These are phyloP conservation scores for Epinephelus coioides DNA, from an alignment of 2,797 vertebrate genomes.

Conservation along the genomic window DNA sequence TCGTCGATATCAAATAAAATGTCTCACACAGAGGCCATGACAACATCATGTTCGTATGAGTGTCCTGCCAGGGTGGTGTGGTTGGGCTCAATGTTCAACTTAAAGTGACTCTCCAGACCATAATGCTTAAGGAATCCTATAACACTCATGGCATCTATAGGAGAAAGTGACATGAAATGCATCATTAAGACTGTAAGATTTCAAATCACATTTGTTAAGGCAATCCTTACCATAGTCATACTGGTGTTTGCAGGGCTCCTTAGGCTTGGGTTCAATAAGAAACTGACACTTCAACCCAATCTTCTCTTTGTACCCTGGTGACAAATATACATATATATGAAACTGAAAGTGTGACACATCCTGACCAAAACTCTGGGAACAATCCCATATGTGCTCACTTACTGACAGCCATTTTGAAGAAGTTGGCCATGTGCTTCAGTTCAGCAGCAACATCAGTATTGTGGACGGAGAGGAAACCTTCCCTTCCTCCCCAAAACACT, in stretches of 20 bases:
- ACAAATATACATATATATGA: conserved; percentile 11
- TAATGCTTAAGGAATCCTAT: conserved; percentile 83
- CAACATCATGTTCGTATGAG: conserved; percentile 79
- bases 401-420: conserved; percentile 83
- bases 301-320: conserved; percentile 83
- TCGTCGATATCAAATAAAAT: background rate
- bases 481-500: conserved; percentile 85
- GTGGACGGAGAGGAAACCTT: conserved; percentile 77
- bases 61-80: conserved; percentile 85
- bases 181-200: background rate
- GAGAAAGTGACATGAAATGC: background rate
- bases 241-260: conserved; percentile 84
- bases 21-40: conserved; percentile 79
- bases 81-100: conserved; percentile 85
- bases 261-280: conserved; percentile 82
- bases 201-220: background rate
- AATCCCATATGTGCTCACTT: conserved; percentile 27
- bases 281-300: conserved; percentile 83
- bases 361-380: background rate
- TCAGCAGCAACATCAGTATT: conserved; percentile 80
- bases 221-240: conserved; percentile 79
- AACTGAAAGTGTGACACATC: background rate
- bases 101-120: conserved; percentile 78
- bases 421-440: conserved; percentile 82
- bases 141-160: conserved; percentile 80